phyloP scores from a whole-genome alignment of 2,113 vertebrate genomes.

The Elgaria multicarinata region DNA sequence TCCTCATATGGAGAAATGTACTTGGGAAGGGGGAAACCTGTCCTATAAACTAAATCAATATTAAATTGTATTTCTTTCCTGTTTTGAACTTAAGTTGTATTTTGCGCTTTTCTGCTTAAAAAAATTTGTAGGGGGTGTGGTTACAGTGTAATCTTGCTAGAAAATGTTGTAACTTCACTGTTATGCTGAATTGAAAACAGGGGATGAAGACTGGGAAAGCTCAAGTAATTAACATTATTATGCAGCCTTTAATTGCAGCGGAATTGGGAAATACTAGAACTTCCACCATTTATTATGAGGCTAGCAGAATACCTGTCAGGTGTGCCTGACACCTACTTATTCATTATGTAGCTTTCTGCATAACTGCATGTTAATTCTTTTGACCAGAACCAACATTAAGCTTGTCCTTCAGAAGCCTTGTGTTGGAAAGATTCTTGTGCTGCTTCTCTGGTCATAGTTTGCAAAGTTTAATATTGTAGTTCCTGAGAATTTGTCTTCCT shows the following conservation, averaged over 20 bases:
- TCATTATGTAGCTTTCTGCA: background rate
- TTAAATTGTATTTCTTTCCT: slow-evolving; percentile 63
- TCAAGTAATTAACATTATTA: background rate
- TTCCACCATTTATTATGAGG: slow-evolving; percentile 13
- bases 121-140: background rate
- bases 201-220: background rate
- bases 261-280: slow-evolving; percentile 25
- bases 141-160: slow-evolving; percentile 47
- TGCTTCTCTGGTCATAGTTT: slow-evolving; percentile 51
- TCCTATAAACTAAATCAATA: slow-evolving; percentile 45
- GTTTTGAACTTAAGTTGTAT: slow-evolving; percentile 47
- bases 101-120: slow-evolving; percentile 47
- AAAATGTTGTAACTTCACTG: slow-evolving; percentile 37
- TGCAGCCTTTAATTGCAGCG: slow-evolving; percentile 1
- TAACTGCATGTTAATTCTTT: background rate
- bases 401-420: slow-evolving; percentile 28
- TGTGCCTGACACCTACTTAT: background rate
- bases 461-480: slow-evolving; percentile 35
- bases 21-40: slow-evolving; percentile 53
- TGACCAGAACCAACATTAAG: background rate
- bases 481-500: slow-evolving; percentile 25
- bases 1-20: slow-evolving; percentile 67
- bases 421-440: slow-evolving; percentile 43
- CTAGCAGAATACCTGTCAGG: slow-evolving; percentile 27
- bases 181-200: slow-evolving; percentile 47